A percentile compares a stretch with the other conserved stretches of the same genome.
Conservation (phyloP, 2,113 vertebrate genomes). For the Gallinago media region DNA sequence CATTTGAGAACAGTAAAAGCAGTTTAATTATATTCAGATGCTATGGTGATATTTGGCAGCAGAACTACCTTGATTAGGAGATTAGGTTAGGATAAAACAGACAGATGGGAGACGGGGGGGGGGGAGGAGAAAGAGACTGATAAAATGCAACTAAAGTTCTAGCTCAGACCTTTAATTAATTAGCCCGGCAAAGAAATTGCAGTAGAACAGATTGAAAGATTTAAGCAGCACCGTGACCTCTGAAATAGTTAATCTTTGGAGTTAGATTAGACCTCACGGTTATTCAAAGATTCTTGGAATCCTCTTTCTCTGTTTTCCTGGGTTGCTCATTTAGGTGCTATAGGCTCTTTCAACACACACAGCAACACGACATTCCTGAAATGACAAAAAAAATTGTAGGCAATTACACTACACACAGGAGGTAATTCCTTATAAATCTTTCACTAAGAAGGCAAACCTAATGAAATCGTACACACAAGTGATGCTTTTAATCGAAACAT, state of each 20-base stretch:
- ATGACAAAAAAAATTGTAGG: not conserved
- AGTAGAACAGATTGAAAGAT: not conserved
- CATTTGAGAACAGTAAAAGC: not conserved
- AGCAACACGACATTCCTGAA: not conserved
- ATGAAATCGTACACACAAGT: not conserved
- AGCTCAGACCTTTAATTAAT: conserved; percentile 31
- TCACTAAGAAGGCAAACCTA: not conserved
- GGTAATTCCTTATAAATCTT: conserved; percentile 23
- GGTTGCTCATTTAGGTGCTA: not conserved
- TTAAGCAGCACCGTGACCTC: not conserved
- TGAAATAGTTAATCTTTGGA: conserved; percentile 16
- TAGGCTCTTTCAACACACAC: not conserved
- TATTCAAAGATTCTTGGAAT: not conserved
- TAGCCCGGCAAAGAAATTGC: not conserved
- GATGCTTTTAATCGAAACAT: not conserved
- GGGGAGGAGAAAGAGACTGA: not conserved
- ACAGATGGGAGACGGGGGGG: not conserved
- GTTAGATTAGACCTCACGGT: not conserved
- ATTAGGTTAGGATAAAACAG: not conserved
- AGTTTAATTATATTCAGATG: conserved; percentile 12
- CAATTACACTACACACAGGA: not conserved
- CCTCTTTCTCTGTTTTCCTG: not conserved
- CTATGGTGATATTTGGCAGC: not conserved
- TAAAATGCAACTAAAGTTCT: not conserved
- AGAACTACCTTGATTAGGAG: not conserved